Percentiles rank a stretch among this genome's conserved stretches.
Evolutionary conservation across 1,140 invertebrate species (phyloP).

Genomic region (Hirudo medicinalis): DNA sequence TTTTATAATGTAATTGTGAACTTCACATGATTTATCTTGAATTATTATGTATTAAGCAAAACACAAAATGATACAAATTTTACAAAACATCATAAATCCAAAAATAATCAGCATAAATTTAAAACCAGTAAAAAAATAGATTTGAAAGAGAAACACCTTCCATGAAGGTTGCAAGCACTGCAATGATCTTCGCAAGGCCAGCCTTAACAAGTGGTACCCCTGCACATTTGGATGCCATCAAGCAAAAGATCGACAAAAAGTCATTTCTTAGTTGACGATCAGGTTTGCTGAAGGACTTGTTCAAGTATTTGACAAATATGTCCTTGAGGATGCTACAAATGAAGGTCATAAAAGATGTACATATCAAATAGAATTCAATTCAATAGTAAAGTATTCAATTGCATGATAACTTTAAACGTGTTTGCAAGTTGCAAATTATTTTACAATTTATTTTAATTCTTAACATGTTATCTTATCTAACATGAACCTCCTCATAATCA

Average conservation of each 20-base stretch:
- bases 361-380: no score
- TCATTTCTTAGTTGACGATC: conserved; percentile 41
- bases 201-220: conserved; percentile 41
- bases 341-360: not conserved
- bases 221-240: conserved; percentile 31
- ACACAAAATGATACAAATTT: not conserved
- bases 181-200: conserved; percentile 40
- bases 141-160: conserved; percentile 32
- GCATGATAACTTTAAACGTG: no score
- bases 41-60: not conserved
- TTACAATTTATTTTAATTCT: no score
- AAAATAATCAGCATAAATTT: not conserved
- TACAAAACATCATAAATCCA: no score
- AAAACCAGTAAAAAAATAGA: not conserved
- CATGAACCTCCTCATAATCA: no score
- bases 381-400: no score
- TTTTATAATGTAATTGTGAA: not conserved
- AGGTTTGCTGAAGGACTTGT: conserved; percentile 39
- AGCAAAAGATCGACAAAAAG: conserved; percentile 34
- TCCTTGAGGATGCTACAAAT: conserved; percentile 36
- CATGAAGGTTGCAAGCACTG: conserved; percentile 40
- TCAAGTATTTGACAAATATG: conserved; percentile 38
- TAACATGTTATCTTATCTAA: no score
- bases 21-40: not conserved
- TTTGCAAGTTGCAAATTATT: no score